Evolutionary conservation across 2,113 vertebrate species (phyloP), one percentile per base, ranked within the genome.

Genomic region (Nipponia nippon): DNA sequence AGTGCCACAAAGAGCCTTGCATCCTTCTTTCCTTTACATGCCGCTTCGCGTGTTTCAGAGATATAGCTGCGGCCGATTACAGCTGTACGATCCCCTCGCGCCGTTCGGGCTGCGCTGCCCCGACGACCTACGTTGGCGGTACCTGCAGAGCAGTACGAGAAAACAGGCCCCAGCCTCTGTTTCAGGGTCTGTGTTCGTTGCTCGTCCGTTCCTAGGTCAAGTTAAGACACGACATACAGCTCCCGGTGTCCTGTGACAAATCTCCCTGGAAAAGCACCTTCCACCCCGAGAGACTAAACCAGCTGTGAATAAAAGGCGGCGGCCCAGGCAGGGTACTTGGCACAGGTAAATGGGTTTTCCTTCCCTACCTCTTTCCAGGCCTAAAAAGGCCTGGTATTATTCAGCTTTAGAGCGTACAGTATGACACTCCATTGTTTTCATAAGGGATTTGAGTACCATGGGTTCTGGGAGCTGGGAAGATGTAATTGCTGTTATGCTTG

Each of bases 81-180:
- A 36, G 9, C 23, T 1, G 34, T 7, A 16, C 34, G 1, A 59
- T 16, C 34, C 7, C 3, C 22, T 59, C 22, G 9, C 7, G 21
- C 58, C 11, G n/a, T 38, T 17, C n/a, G 38, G 59, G 59, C n/a
- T 38, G 59, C n/a, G 4, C 23, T 62, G 59, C n/a, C n/a, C 59
- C 59, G 17, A 1, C 6, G 11, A 38, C 10, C 2, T 26, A 11
- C 1, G 23, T 3, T 8, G 36, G 59, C 36, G 6, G 23, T 18
- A 62, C n/a, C 59, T 26, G 11, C 59, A 17, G 16, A 38, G 59
- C 59, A 18, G n/a, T 17, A 17, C 0, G 7, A 38, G 23, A 11
- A 62, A 26, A 18, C 59, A 38, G 23, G n/a, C 16, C 23, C 34
- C 25, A 11, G 12, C n/a, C 10, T 17, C n/a, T 12, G 23, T 18